Conservation (phyloP, 1,140 invertebrate species). For the Chymomyza costata region DNA sequence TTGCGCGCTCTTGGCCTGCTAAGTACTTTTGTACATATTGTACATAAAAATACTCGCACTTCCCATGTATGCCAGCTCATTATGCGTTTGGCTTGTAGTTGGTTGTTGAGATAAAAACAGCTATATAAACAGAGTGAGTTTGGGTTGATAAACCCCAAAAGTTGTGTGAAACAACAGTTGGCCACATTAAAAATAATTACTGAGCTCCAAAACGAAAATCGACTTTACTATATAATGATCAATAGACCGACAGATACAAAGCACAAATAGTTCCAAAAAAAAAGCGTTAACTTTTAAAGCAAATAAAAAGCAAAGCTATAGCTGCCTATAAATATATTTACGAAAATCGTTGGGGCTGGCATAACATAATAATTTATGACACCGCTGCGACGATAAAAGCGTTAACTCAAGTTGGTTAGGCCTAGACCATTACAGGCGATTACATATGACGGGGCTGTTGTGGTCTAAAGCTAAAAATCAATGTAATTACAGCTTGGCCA, state of each 20-base stretch:
- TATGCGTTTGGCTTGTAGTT: too few species aligned
- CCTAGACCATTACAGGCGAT: slow-evolving; percentile 47
- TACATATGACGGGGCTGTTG: slow-evolving; percentile 49
- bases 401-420: slow-evolving; percentile 25
- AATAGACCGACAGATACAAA: too few species aligned
- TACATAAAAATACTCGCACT: too few species aligned
- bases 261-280: slow-evolving; percentile 39
- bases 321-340: neutral
- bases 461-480: slow-evolving; percentile 49
- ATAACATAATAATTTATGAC: slow-evolving; percentile 61
- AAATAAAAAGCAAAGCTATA: slow-evolving; percentile 36
- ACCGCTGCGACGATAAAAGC: neutral
- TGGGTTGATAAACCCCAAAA: slow-evolving; percentile 61
- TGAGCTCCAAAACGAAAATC: slow-evolving; percentile 27
- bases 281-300: slow-evolving; percentile 66
- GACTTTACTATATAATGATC: slow-evolving; percentile 48
- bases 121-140: slow-evolving; percentile 39
- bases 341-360: neutral
- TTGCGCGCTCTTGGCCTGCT: too few species aligned
- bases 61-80: too few species aligned
- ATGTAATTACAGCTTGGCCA: slow-evolving; percentile 51
- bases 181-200: slow-evolving; percentile 25
- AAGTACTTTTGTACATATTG: too few species aligned
- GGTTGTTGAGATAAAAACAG: slow-evolving; percentile 62
- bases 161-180: slow-evolving; percentile 62